Conservation (phyloP, 2,797 vertebrate species). For the Amazona finschi region DNA sequence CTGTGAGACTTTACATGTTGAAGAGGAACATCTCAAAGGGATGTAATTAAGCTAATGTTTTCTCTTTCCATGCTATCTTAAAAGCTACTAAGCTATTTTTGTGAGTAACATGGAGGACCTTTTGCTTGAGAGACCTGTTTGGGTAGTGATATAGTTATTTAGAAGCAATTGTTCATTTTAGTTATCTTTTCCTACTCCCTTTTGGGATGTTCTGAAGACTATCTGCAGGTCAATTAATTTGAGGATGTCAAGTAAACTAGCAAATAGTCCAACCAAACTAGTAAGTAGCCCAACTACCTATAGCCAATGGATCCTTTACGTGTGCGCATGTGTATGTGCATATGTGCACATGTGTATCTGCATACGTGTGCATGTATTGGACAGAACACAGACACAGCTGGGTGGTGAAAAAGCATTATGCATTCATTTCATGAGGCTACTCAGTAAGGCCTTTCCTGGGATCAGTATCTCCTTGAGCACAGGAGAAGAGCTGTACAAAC, state of each 20-base stretch:
- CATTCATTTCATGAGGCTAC: background rate
- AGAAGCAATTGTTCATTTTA: background rate
- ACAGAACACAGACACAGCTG: background rate
- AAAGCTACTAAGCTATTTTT: background rate
- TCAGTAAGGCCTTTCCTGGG: background rate
- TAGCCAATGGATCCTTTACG: background rate
- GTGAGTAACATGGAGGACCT: background rate
- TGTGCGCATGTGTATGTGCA: fast-evolving
- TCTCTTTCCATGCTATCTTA: background rate
- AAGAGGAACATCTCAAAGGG: background rate
- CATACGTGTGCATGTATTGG: fast-evolving
- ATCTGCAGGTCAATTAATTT: background rate
- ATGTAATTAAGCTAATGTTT: background rate
- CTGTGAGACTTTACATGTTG: background rate
- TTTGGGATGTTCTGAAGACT: background rate
- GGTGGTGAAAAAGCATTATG: background rate
- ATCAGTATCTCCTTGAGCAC: background rate
- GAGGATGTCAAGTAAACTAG: background rate
- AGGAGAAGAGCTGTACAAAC: background rate
- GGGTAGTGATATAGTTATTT: background rate
- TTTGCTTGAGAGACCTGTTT: background rate
- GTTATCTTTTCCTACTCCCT: background rate
- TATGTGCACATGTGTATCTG: fast-evolving
- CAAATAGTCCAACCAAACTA: background rate
- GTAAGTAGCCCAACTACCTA: background rate